phyloP scores from a whole-genome alignment of 2,797 vertebrate species.

The Schizopygopsis pylzovi region DNA sequence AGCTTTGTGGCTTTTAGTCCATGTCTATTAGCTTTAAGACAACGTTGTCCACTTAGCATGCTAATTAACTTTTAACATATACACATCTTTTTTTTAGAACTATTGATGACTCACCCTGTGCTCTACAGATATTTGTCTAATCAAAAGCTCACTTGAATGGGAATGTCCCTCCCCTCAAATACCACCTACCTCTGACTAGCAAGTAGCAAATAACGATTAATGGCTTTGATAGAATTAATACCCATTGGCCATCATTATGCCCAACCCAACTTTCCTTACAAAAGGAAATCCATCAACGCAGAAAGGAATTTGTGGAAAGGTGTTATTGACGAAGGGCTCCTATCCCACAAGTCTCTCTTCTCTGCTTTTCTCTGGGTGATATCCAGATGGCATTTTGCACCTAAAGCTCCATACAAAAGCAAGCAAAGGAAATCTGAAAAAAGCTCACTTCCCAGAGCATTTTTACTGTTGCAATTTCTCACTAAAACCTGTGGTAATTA shows the following conservation, averaged over 20 bases:
- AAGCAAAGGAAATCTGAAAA: background rate
- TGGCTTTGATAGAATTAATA: background rate
- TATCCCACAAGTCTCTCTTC: background rate
- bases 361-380: background rate
- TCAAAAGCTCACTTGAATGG: slow-evolving; percentile 3
- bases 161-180: background rate
- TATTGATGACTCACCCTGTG: background rate
- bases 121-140: background rate
- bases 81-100: background rate
- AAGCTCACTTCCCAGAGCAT: background rate
- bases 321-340: background rate
- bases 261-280: background rate
- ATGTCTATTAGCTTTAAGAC: background rate
- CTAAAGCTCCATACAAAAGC: background rate
- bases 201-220: background rate
- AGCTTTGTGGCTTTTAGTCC: background rate
- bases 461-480: background rate
- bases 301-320: background rate
- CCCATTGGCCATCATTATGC: background rate
- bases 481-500: background rate
- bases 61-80: background rate
- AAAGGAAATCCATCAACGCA: background rate
- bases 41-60: background rate
- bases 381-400: background rate
- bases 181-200: background rate